Evolutionary conservation across 2,888 invertebrate genomes (phyloP).

Genomic region (Agonum fuliginosum): DNA sequence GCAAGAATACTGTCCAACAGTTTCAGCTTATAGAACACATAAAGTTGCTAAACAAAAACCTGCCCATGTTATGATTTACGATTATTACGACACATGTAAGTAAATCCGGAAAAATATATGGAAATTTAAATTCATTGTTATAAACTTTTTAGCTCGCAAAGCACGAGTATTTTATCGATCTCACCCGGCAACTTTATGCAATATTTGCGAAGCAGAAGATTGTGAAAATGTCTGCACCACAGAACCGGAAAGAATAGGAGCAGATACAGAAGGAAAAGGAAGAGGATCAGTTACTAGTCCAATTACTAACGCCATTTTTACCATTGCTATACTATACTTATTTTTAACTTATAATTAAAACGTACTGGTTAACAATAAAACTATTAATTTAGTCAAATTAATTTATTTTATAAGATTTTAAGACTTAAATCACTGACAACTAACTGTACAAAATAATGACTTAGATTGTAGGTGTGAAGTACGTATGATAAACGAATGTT

Average conservation of each 20-base stretch:
- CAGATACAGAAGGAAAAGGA: constrained; percentile 59
- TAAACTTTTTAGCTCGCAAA: constrained; percentile 79
- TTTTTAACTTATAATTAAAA: constrained; percentile 42
- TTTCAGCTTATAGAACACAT: constrained; percentile 88
- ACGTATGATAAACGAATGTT: constrained; percentile 27
- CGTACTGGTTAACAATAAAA: constrained; percentile 24
- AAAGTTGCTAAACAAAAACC: constrained; percentile 91
- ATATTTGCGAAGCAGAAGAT: constrained; percentile 86
- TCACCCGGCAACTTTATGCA: constrained; percentile 82
- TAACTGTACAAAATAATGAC: constrained; percentile 47
- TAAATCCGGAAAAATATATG: too few relatives aligned
- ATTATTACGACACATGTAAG: constrained; percentile 94
- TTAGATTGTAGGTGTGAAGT: constrained; percentile 22
- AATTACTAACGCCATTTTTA: constrained; percentile 26
- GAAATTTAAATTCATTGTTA: constrained; percentile 34
- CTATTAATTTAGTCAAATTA: constrained; percentile 30
- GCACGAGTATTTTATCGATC: constrained; percentile 89
- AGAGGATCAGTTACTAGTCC: constrained; percentile 55
- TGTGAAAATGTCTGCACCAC: constrained; percentile 74
- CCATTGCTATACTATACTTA: constrained; percentile 36
- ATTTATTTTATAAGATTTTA: constrained; percentile 42
- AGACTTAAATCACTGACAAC: constrained; percentile 42
- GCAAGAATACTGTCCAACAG: constrained; percentile 86
- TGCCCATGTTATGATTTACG: constrained; percentile 88
- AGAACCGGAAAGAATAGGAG: constrained; percentile 67